Evolutionary conservation across 1,140 invertebrate genomes (phyloP), one percentile per base, ranked within the genome.

Genomic region (Colletes gigas): DNA sequence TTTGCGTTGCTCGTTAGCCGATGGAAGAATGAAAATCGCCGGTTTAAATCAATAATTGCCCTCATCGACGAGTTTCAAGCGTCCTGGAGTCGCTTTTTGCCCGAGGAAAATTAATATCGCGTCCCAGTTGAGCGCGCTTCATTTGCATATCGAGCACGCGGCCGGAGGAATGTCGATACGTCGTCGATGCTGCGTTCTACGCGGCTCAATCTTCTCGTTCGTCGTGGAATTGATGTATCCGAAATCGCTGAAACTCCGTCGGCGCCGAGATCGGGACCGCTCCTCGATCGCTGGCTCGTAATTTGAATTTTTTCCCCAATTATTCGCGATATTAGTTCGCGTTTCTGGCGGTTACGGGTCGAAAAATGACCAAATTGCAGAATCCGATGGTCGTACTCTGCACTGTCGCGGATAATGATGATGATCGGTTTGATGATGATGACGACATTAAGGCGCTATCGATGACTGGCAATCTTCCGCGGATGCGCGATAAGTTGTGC

Each of bases 61-160:
- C 17, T 19, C 17, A 12, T 57, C 52, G 71, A 30, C 44, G 19
- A 39, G 59, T 52, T 19, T 10, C 44, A 10, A 12, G 44, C 44
- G 65, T 10, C 19, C 65, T 30, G 10, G n/a, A 67, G 44, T 10
- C 44, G 65, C 44, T 67, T 67, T 21, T 52, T n/a, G 65, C 50
- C 30, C n/a, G 14, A 17, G 39, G 50, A 19, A 21, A 75, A 66
- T 66, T 75, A 75, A 75, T 75, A 75, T 54, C 59, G 60, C 47
- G 59, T 65, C 39, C 30, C n/a, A 63, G n/a, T 63, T 52, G 65
- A 67, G 44, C n/a, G 65, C 65, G 65, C 59, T 30, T 21, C 60
- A 55, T 75, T 66, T 75, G 73, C 73, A 75, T 75, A 75, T 75
- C 73, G 73, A 63, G 50, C 62, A 44, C 72, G 60, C 47, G 60